A percentile compares a stretch with the other conserved stretches of the same genome.
Conservation (phyloP, 1,140 invertebrate species). For the Aphaenogaster rudis region DNA sequence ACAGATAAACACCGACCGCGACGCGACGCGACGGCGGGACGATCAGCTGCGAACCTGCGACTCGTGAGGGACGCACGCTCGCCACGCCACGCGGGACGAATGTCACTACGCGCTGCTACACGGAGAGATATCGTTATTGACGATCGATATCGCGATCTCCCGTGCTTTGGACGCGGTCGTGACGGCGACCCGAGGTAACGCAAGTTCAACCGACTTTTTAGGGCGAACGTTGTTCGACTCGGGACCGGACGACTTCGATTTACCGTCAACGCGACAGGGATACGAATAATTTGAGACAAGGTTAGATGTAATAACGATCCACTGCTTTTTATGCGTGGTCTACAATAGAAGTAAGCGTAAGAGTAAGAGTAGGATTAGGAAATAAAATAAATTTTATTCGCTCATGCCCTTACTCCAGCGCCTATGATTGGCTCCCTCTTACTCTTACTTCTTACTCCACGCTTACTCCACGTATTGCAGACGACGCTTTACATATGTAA, state of each 20-base stretch:
- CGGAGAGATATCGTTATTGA: not conserved
- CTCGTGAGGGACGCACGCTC: not conserved
- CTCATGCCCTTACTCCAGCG: too few species aligned
- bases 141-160: not conserved
- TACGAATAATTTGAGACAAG: not conserved
- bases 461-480: too few species aligned
- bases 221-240: not conserved
- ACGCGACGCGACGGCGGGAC: not conserved
- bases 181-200: not conserved
- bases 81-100: slow-evolving; percentile 45
- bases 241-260: too few species aligned
- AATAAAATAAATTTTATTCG: too few species aligned
- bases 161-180: not conserved
- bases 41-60: slow-evolving; percentile 37
- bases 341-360: too few species aligned
- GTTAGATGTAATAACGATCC: not conserved
- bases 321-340: not conserved
- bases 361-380: too few species aligned
- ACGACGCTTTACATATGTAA: too few species aligned
- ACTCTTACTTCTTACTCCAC: too few species aligned
- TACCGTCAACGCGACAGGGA: not conserved
- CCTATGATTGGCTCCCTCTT: too few species aligned
- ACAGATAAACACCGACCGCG: slow-evolving; percentile 59
- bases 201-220: not conserved
- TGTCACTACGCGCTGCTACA: slow-evolving; percentile 38